These are phyloP conservation scores for Vespertilio murinus DNA, from an alignment of 2,797 vertebrate species.

Conservation along the genomic window DNA sequence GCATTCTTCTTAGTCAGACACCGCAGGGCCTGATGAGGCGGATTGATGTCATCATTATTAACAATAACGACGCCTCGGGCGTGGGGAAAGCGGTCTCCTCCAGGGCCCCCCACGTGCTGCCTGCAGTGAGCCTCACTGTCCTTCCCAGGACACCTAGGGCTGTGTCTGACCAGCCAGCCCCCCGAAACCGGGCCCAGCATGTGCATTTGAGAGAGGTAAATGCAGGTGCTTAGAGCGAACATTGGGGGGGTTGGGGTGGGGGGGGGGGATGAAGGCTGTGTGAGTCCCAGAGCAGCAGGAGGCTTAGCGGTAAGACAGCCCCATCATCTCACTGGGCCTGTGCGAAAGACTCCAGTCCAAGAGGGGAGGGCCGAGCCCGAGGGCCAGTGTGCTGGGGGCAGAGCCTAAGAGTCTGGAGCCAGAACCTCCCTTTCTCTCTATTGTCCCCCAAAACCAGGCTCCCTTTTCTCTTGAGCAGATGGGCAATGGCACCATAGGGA, in stretches of 20 bases:
- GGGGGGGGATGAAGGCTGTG: too few relatives aligned
- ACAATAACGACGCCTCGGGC: constrained; percentile 64
- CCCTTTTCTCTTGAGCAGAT: neutral
- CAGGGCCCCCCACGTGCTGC: neutral
- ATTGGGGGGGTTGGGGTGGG: too few relatives aligned
- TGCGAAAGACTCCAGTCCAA: neutral
- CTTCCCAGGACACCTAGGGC: neutral
- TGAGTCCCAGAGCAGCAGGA: neutral
- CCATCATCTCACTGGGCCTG: neutral
- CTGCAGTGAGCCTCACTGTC: neutral
- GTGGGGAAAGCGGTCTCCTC: neutral
- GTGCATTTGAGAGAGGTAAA: neutral
- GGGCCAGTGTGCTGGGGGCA: neutral
- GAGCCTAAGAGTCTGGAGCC: neutral
- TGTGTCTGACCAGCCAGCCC: neutral
- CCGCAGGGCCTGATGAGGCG: constrained; percentile 42
- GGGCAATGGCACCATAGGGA: too few relatives aligned
- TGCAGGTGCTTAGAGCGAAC: neutral
- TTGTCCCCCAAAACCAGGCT: neutral
- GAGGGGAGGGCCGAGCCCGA: neutral
- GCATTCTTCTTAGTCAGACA: constrained; percentile 75
- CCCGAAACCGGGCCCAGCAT: neutral
- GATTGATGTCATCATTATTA: constrained; percentile 71
- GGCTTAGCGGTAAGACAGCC: neutral
- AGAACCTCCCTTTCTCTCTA: fast-evolving